These are phyloP conservation scores for Theonella swinhoei DNA, from an alignment of 37 sponge, comb jelly and placozoan genomes.

Conservation along the genomic window DNA sequence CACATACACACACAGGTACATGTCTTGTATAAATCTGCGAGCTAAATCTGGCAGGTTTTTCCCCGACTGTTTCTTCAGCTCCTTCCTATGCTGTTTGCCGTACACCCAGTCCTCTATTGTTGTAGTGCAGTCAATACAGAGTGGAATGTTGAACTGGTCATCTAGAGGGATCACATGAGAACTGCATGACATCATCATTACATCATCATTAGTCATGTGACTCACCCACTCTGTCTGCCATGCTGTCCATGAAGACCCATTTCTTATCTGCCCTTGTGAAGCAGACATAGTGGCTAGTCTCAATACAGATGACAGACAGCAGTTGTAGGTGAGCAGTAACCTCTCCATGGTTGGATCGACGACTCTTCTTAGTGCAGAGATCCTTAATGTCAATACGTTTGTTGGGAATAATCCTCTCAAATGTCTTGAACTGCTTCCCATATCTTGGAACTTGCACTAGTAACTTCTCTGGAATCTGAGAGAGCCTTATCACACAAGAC, in stretches of 20 bases:
- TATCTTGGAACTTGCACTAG: conserved; percentile 91
- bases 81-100: conserved; percentile 12
- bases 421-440: conserved; percentile 91
- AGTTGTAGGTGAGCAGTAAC: conserved; percentile 53
- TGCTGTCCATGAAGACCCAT: conserved; percentile 98
- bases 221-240: conserved; percentile 94
- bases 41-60: conserved; percentile 60
- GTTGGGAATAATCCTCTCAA: conserved; percentile 76
- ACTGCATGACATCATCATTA: neutral
- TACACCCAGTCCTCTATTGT: conserved; percentile 71
- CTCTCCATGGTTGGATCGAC: neutral
- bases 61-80: conserved; percentile 25
- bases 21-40: conserved; percentile 75
- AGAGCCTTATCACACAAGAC: neutral
- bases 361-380: neutral
- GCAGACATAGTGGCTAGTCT: conserved; percentile 97
- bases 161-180: conserved; percentile 16
- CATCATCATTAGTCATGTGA: neutral
- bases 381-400: conserved; percentile 47
- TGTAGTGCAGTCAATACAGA: conserved; percentile 47
- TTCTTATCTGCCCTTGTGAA: conserved; percentile 44
- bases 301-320: conserved; percentile 91
- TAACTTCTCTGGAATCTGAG: conserved; percentile 64
- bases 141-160: conserved; percentile 87
- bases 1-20: conserved; percentile 78